Conservation (phyloP, 2,888 invertebrate species). For the Lottia gigantea region DNA sequence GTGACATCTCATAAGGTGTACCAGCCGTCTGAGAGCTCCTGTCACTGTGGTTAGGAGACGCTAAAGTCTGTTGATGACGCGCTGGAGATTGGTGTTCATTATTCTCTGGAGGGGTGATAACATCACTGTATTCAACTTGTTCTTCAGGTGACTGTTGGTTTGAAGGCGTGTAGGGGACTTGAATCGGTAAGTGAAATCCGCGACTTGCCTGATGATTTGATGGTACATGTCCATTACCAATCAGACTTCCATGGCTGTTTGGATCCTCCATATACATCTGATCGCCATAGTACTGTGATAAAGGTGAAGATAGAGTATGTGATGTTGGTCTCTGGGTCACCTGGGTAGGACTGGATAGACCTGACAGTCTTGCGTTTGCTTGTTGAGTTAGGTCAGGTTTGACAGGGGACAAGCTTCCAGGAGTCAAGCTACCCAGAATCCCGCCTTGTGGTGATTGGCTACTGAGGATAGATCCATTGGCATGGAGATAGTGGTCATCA, state of each 20-base stretch:
- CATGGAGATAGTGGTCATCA: slow-evolving; percentile 1
- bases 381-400: slow-evolving; percentile 1
- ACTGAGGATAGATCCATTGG: neutral
- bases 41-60: neutral
- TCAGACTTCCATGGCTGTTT: neutral
- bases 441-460: neutral
- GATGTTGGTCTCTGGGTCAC: neutral
- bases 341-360: neutral
- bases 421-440: neutral
- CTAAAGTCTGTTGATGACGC: neutral
- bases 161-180: neutral
- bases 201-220: neutral
- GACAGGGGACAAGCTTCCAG: neutral
- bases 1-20: slow-evolving; percentile 1
- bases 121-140: neutral
- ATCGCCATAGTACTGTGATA: neutral
- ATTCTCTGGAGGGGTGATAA: neutral
- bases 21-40: neutral
- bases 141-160: neutral
- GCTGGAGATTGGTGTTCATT: neutral
- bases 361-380: neutral
- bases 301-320: neutral
- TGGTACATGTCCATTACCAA: neutral
- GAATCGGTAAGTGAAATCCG: neutral
- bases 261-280: slow-evolving; percentile 7